Conservation (phyloP, 2,888 invertebrate genomes). For the Oscheius onirici region DNA sequence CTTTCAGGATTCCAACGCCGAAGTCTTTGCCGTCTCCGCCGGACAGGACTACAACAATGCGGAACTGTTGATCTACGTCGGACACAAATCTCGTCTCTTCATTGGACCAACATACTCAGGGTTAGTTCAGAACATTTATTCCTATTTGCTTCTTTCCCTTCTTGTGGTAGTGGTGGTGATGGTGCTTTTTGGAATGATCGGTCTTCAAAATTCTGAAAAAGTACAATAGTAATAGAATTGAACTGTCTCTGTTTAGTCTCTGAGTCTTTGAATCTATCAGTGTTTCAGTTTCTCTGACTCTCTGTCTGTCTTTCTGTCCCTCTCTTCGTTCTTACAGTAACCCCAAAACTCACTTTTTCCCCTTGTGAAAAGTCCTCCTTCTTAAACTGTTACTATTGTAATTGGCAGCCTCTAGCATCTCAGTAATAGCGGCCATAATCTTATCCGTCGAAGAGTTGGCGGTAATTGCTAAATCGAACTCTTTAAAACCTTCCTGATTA, state of each 20-base stretch:
- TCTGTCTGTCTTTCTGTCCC: neutral
- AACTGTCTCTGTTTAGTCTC: too few species aligned
- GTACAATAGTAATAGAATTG: too few species aligned
- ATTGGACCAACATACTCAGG: slow-evolving; percentile 42
- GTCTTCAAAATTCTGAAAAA: too few species aligned
- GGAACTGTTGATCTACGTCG: slow-evolving; percentile 59
- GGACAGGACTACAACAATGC: slow-evolving; percentile 48
- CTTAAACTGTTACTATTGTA: neutral
- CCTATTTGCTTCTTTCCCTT: neutral
- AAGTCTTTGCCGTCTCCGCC: slow-evolving; percentile 57
- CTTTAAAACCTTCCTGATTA: neutral
- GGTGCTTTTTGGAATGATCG: too few species aligned
- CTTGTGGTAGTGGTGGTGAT: neutral
- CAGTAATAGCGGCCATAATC: neutral
- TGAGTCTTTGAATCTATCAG: neutral
- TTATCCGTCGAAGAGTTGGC: neutral
- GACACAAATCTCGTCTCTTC: slow-evolving; percentile 47
- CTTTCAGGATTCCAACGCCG: slow-evolving; percentile 35
- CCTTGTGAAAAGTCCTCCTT: neutral
- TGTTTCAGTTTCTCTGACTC: neutral
- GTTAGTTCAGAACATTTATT: slow-evolving; percentile 12
- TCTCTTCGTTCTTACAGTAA: neutral
- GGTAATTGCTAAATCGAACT: neutral
- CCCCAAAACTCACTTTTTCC: neutral
- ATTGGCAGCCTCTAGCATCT: neutral